Evolutionary conservation across 1,140 invertebrate genomes (phyloP), one percentile per base, ranked within the genome.

Genomic region (Bradysia coprophila): DNA sequence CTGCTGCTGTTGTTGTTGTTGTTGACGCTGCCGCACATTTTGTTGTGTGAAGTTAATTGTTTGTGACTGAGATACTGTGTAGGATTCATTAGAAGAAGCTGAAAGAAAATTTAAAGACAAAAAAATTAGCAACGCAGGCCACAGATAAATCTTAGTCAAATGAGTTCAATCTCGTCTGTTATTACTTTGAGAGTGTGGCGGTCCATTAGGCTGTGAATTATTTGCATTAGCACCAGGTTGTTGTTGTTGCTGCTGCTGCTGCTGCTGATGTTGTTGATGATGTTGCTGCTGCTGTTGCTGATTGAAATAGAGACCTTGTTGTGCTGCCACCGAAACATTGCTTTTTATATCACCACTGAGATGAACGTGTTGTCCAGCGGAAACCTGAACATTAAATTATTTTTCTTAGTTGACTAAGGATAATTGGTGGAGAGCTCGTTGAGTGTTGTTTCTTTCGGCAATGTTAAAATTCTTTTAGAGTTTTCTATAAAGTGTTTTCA

Each of bases 31-130:
- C 48, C 69, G 55, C 38, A 74, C 56, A 42, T 68, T 73, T 46
- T 83, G 80, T 53, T 85, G 81, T 5, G 78, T 78, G 53, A 88
- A 82, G 54, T 84, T 86, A 50, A 89, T 81, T 42, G 78, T 82
- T 61, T 84, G 81, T 37, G 78, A 78, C 61, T 84, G 81, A 4
- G 78, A 78, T 45, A 83, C 72, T 15, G 77, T 76, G 53, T 78
- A 77, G 9, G 72, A 69, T 45, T 79, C 77, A 47, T 67, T 69
- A 47, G 70, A 68, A 50, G 57, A 56, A 45, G 64, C 68, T 66
- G 54, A n/a, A n/a, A n/a, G n/a, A n/a, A n/a, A n/a, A n/a, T n/a
- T 38, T 5, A 4, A 38, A 36, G 33, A 6, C 6, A 36, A 36
- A 36, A 36, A n/a, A n/a, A 18, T 6, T 36, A n/a, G 28, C 8